phyloP scores from a whole-genome alignment of 1,140 invertebrate genomes.

The Zophobas morio region DNA sequence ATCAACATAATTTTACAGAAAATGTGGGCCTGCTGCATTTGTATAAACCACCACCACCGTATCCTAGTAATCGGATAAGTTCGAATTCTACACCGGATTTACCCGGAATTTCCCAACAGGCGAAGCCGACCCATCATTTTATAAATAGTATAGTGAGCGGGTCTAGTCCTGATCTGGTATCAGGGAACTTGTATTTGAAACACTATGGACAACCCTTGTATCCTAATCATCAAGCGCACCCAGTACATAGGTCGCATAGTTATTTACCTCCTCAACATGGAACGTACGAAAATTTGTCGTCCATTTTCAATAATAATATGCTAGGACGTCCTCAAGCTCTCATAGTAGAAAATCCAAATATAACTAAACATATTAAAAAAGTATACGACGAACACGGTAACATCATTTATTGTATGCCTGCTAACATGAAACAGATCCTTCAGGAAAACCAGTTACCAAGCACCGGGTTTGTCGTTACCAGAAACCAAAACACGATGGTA shows the following conservation, averaged over 20 bases:
- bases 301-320: constrained; percentile 67
- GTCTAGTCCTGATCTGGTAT: constrained; percentile 84
- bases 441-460: constrained; percentile 68
- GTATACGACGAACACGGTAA: constrained; percentile 74
- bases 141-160: constrained; percentile 75
- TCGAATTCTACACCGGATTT: constrained; percentile 87
- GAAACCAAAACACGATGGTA: constrained; percentile 66
- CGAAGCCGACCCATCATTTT: constrained; percentile 60
- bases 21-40: constrained; percentile 78
- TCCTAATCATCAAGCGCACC: constrained; percentile 63
- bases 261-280: constrained; percentile 74
- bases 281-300: constrained; percentile 79
- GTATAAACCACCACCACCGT: constrained; percentile 87
- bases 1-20: constrained; percentile 67
- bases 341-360: constrained; percentile 67
- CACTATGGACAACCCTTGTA: constrained; percentile 60
- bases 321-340: constrained; percentile 62
- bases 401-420: constrained; percentile 74
- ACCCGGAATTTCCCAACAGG: constrained; percentile 75
- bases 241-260: constrained; percentile 69
- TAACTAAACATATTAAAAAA: constrained; percentile 74
- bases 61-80: constrained; percentile 75
- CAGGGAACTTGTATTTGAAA: constrained; percentile 71
- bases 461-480: constrained; percentile 69
- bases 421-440: constrained; percentile 68